phyloP scores from a whole-genome alignment of 2,888 invertebrate species.

The Dynastes hyllus region DNA sequence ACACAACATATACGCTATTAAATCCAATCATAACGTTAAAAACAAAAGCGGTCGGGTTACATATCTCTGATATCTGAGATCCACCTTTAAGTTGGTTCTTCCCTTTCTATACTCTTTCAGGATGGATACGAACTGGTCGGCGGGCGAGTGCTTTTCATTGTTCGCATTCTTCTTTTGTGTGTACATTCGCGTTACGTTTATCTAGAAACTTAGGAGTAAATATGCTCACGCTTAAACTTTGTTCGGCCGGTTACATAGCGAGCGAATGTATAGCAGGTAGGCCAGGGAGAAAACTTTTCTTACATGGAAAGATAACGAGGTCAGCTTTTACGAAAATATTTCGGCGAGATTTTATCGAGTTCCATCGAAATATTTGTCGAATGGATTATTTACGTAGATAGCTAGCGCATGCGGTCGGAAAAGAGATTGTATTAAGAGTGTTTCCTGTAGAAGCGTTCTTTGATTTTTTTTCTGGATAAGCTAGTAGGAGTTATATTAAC shows the following conservation, averaged over 20 bases:
- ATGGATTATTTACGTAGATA: no score
- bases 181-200: constrained; percentile 18
- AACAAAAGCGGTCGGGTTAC: background rate
- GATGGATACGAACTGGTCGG: no score
- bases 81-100: background rate
- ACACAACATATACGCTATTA: no score
- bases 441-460: no score
- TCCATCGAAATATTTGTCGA: no score
- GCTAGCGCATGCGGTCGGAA: no score
- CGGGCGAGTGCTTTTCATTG: constrained; percentile 27
- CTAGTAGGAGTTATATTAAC: no score
- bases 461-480: no score
- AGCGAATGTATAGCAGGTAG: background rate
- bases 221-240: constrained; percentile 29
- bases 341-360: no score
- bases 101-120: background rate
- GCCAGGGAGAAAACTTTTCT: constrained; percentile 18
- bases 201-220: constrained; percentile 32
- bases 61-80: background rate
- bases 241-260: background rate
- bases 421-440: no score
- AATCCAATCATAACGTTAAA: background rate
- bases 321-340: constrained; percentile 11
- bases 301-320: constrained; percentile 17
- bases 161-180: constrained; percentile 16